Percentiles rank a stretch among this genome's conserved stretches.
phyloP scores from a whole-genome alignment of 2,888 invertebrate genomes.

The Mythimna lalbum region DNA sequence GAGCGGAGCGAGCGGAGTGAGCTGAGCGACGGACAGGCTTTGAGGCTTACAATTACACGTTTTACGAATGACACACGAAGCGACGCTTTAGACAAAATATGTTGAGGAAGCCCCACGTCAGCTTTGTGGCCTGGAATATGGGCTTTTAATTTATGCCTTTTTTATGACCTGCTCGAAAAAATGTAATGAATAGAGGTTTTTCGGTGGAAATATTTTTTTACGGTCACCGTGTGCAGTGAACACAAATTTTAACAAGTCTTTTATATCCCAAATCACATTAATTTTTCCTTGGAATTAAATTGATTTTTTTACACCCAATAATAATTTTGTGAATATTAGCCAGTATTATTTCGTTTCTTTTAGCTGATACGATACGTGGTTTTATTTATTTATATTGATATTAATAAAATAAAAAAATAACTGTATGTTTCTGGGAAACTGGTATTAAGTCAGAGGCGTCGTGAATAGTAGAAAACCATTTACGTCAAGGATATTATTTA shows the following conservation, averaged over 20 bases:
- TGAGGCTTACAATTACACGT: slow-evolving; percentile 60
- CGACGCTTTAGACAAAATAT: slow-evolving; percentile 49
- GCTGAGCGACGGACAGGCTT: slow-evolving; percentile 42
- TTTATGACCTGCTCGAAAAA: slow-evolving; percentile 18
- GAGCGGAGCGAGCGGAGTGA: slow-evolving; percentile 40
- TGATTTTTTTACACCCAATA: neutral
- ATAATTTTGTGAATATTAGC: neutral
- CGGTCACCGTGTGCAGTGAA: neutral
- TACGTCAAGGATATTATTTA: neutral
- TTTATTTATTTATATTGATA: neutral
- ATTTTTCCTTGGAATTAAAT: neutral
- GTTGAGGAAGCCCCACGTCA: slow-evolving; percentile 38
- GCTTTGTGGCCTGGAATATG: slow-evolving; percentile 30
- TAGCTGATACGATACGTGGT: neutral
- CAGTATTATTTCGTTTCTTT: neutral
- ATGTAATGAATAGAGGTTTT: slow-evolving; percentile 11
- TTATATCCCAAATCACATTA: neutral
- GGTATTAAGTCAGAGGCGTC: neutral
- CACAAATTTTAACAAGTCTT: no score
- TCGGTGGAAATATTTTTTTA: slow-evolving; percentile 1
- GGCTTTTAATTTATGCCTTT: slow-evolving; percentile 34
- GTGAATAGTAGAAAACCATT: neutral
- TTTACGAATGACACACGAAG: slow-evolving; percentile 57
- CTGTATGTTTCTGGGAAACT: neutral
- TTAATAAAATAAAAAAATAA: neutral